Base-by-base conservation (phyloP, 2,888 invertebrate genomes). In the Marasmarcha lunaedactyla region DNA sequence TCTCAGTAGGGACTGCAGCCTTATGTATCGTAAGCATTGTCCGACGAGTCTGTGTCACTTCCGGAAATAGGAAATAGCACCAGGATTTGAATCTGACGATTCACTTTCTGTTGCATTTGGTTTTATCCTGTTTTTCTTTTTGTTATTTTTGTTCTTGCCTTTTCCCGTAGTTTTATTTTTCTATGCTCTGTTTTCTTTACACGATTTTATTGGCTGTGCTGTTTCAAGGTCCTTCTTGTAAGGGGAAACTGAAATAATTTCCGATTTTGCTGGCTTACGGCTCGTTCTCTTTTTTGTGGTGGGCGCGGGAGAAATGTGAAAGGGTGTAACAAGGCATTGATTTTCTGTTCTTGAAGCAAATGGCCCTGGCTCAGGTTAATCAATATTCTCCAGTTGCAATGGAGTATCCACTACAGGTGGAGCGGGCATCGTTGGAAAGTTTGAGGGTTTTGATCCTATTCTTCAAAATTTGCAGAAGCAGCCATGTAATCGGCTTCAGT, bases 1-100 rank as follows among this genome's bases (percentile, higher is more conserved):
- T n/a, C n/a, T 42, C 39, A 40, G 40, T 42, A 37, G 42, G 35
- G 43, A 38, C 35, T 35, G 40, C 35, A 38, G 37, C 33, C 37
- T 43, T 37, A 43, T 40, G 25, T 43, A 33, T 38, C 5, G 6
- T 25, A 25, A 6, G 6, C 25, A 6, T 25, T n/a, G n/a, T n/a
- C n/a, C n/a, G n/a, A n/a, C n/a, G 9, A 25, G 25, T 25, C 26
- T 25, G 33, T 39, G 20, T 36, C 33, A 38, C 14, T 26, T 40
- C 25, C 34, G 35, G 38, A 25, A 38, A 40, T 25, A 37, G 36
- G 36, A 37, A 34, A 14, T 2, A 38, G 14, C 35, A n/a, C n/a
- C n/a, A 39, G 41, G 34, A 35, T 15, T 43, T 9, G 35, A 15
- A 39, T 39, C 43, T 43, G 41, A 41, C 15, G 39, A 39, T 11